Percentiles rank a stretch among this genome's conserved stretches.
Evolutionary conservation across 53 echinoderm and acorn worm species (phyloP).

Genomic region (Stichopus horrens): DNA sequence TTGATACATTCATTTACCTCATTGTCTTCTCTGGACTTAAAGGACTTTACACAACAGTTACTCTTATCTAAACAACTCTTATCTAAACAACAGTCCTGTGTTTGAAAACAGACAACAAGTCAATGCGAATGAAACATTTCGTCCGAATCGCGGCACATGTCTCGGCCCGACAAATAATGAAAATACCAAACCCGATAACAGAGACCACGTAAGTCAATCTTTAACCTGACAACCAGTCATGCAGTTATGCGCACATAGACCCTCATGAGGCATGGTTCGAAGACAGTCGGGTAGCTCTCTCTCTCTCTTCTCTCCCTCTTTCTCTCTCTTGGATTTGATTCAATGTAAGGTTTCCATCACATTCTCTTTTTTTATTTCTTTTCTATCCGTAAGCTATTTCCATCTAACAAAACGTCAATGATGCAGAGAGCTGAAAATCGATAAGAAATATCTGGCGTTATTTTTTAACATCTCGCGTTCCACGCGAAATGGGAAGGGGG

Average conservation of each 20-base stretch:
- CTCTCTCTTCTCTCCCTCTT: not conserved
- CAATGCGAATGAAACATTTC: too few species aligned
- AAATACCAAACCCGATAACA: too few species aligned
- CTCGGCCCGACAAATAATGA: too few species aligned
- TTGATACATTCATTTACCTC: too few species aligned
- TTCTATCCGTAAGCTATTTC: conserved; percentile 18
- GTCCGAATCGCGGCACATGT: too few species aligned
- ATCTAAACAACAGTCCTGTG: too few species aligned
- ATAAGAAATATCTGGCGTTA: conserved; percentile 3
- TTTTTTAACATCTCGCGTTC: conserved; percentile 25
- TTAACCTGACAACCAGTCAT: conserved; percentile 2
- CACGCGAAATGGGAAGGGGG: not conserved
- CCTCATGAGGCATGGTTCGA: conserved; percentile 5
- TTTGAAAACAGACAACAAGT: too few species aligned
- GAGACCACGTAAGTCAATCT: not conserved
- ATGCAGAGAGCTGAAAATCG: conserved; percentile 35
- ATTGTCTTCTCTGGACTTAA: too few species aligned
- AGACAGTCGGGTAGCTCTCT: conserved; percentile 21
- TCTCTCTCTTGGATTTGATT: not conserved
- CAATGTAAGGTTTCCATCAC: not conserved
- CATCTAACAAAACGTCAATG: conserved; percentile 43
- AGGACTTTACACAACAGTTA: too few species aligned
- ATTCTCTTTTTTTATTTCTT: not conserved
- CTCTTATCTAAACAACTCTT: too few species aligned
- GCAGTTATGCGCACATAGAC: conserved; percentile 3